Percentiles rank a stretch among this genome's conserved stretches.
Evolutionary conservation across 2,797 vertebrate genomes (phyloP).

Genomic region (Chaenodraco wilsoni): DNA sequence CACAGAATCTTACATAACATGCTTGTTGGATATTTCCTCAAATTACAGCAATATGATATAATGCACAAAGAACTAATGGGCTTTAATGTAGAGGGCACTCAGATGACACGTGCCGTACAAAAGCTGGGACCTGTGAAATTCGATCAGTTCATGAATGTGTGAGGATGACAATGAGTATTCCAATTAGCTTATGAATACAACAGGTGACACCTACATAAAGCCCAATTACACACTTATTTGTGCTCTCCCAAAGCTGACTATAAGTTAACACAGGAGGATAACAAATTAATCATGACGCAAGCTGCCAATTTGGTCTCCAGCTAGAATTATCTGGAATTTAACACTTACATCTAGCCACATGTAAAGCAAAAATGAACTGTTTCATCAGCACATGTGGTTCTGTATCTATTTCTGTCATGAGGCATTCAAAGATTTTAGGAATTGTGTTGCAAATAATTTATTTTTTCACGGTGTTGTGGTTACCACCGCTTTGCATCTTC

Average conservation of each 20-base stretch:
- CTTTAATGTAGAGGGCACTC: conserved; percentile 56
- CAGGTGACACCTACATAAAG: conserved; percentile 79
- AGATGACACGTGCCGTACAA: conserved; percentile 69
- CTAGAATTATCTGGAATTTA: not conserved
- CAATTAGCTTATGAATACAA: conserved; percentile 81
- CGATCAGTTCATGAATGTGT: conserved; percentile 70
- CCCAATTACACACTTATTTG: conserved; percentile 77
- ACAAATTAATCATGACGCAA: conserved; percentile 61
- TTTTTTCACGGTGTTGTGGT: conserved; percentile 23
- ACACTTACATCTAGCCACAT: conserved; percentile 6
- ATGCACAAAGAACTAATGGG: conserved; percentile 61
- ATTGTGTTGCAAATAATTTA: not conserved
- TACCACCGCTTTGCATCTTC: conserved; percentile 11
- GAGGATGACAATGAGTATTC: conserved; percentile 74
- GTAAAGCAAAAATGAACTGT: not conserved
- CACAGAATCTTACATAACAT: conserved; percentile 53
- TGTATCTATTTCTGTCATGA: not conserved
- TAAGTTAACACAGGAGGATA: conserved; percentile 52
- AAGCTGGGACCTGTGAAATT: conserved; percentile 70
- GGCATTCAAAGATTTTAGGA: not conserved
- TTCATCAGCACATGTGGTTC: not conserved
- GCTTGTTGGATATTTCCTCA: conserved; percentile 79
- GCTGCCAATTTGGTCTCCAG: conserved; percentile 24
- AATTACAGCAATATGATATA: conserved; percentile 82
- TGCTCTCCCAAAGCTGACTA: conserved; percentile 56